Base-by-base conservation (phyloP, 2,888 invertebrate genomes). In the Ochlodes sylvanus region DNA sequence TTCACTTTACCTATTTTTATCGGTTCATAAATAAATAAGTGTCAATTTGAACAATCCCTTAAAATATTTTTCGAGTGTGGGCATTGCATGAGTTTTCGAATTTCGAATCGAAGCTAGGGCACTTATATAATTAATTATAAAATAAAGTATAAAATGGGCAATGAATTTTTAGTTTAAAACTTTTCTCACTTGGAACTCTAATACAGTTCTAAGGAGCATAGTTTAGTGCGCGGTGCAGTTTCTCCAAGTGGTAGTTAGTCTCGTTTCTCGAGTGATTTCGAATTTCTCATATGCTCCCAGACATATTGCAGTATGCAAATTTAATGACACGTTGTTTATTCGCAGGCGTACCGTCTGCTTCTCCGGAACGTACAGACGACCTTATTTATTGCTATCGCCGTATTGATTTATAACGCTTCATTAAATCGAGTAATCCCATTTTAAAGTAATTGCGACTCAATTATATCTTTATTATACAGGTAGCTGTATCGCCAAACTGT, bases 231-330 rank as follows among this genome's bases (percentile, higher is more conserved):
- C 19, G 50, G n/a, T 12, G 50, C 19, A 50, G 50, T 50, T 41
- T 58, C 58, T 60, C 54, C 32, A 66, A 41, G 60, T 42, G 42
- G 58, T 57, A 65, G 60, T 67, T 67, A 61, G 61, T 61, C 61
- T 62, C 61, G 55, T 61, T 47, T 44, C 55, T 44, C 54, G 50
- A 56, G 56, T 60, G 56, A 62, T 68, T 68, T 68, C 56, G 62
- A 58, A 63, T 63, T 58, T 68, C 68, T 68, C 58, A 68, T 63
- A 83, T 83, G 78, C 79, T 82, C 76, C 72, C 82, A 82, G 84
- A 89, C 76, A 80, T 86, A 88, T 85, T 81, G 82, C 83, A 71
- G 73, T 83, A 89, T 88, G 87, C 80, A 85, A 88, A 90, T 89
- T 84, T 84, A 80, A 85, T 81, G 84, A 83, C 82, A 80, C 77